phyloP scores from a whole-genome alignment of 2,113 vertebrate species.

The Engraulis encrasicolus region DNA sequence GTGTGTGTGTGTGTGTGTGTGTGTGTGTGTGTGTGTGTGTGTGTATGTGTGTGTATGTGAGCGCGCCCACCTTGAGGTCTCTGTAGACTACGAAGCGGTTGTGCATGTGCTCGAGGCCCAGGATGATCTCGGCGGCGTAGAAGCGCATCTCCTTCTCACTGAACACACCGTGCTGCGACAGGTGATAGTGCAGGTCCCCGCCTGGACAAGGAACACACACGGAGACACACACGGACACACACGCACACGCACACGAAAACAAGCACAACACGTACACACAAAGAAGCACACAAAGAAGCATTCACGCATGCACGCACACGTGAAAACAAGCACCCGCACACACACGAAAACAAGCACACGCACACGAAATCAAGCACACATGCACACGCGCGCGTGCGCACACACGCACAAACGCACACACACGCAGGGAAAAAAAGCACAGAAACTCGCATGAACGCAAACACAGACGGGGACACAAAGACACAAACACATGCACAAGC shows the following conservation, averaged over 20 bases:
- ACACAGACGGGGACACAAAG: no score
- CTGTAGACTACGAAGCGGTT: conserved; percentile 94
- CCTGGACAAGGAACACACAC: conserved; percentile 71
- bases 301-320: background rate
- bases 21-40: no score
- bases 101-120: conserved; percentile 98
- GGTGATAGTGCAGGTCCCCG: conserved; percentile 96
- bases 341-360: background rate
- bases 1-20: no score
- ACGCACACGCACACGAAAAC: conserved; percentile 35
- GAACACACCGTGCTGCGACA: conserved; percentile 97
- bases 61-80: conserved; percentile 87
- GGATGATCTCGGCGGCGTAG: conserved; percentile 95
- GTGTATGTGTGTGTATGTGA: no score
- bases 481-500: no score
- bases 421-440: no score
- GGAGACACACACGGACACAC: no score
- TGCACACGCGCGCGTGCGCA: no score
- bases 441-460: no score
- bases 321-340: background rate
- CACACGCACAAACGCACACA: no score
- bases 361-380: no score
- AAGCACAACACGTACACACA: conserved; percentile 35
- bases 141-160: conserved; percentile 98
- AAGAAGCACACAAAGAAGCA: background rate